phyloP scores from a whole-genome alignment of 2,113 vertebrate species.

The Oreotragus oreotragus region DNA sequence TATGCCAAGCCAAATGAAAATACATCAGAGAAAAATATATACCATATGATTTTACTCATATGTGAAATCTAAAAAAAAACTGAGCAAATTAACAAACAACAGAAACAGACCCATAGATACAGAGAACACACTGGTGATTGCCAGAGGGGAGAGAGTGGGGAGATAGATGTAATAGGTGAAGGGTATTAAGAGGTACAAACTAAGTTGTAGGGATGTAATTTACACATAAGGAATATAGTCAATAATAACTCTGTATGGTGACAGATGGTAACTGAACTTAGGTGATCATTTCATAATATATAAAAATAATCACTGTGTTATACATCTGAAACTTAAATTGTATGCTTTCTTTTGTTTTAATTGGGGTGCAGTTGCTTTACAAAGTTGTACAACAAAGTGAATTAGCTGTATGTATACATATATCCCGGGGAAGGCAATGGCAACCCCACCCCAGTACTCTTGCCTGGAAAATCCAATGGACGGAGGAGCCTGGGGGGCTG shows the following conservation, averaged over 20 bases:
- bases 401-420: background rate
- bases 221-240: background rate
- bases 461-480: no score
- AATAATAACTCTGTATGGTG: background rate
- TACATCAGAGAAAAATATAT: background rate
- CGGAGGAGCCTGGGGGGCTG: no score
- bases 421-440: no score
- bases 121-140: background rate
- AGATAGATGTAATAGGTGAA: background rate
- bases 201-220: background rate
- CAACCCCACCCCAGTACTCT: no score
- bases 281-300: background rate
- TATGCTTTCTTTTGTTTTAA: background rate
- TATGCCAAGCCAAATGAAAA: background rate
- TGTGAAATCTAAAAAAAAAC: background rate
- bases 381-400: background rate
- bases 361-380: background rate
- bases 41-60: background rate
- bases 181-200: background rate
- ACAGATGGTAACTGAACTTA: background rate
- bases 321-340: background rate
- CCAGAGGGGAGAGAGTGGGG: background rate
- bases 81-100: background rate
- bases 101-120: background rate
- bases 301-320: background rate